These are phyloP conservation scores for Melanostigma gelatinosum DNA, from an alignment of 2,113 vertebrate genomes.

Conservation along the genomic window DNA sequence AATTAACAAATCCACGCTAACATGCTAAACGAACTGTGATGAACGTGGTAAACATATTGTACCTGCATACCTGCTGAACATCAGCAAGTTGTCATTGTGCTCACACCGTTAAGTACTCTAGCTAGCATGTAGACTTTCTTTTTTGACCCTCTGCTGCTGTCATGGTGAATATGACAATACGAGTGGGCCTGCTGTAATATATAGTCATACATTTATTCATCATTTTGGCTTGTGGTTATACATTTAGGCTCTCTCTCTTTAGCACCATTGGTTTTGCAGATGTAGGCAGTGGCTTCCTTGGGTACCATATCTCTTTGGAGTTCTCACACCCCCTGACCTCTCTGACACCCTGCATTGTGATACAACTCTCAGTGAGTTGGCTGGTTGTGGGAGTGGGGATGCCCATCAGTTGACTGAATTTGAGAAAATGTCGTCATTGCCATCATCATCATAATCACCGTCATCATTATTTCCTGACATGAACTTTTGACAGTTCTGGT, in stretches of 20 bases:
- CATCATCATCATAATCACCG: neutral
- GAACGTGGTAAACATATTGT: neutral
- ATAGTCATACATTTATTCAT: neutral
- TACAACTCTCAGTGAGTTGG: slow-evolving; percentile 26
- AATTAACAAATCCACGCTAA: neutral
- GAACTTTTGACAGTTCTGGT: neutral
- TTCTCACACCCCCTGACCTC: slow-evolving; percentile 77
- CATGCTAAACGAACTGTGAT: neutral
- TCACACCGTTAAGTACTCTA: neutral
- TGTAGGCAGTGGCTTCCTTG: slow-evolving; percentile 52
- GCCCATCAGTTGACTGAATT: slow-evolving; percentile 21
- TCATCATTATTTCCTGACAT: neutral
- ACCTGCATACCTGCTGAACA: neutral
- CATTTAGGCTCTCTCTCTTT: neutral
- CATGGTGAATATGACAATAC: neutral
- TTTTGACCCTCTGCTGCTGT: neutral
- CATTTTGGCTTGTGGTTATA: neutral
- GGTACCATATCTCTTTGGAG: slow-evolving; percentile 51
- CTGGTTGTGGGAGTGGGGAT: slow-evolving; percentile 38
- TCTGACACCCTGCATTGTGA: slow-evolving; percentile 38
- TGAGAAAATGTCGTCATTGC: neutral
- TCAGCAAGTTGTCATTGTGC: neutral
- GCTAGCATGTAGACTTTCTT: neutral
- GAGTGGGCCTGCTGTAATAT: neutral
- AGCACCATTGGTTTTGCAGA: neutral